Evolutionary conservation across 1,140 invertebrate species (phyloP).

Genomic region (Rhopalosiphum padi): DNA sequence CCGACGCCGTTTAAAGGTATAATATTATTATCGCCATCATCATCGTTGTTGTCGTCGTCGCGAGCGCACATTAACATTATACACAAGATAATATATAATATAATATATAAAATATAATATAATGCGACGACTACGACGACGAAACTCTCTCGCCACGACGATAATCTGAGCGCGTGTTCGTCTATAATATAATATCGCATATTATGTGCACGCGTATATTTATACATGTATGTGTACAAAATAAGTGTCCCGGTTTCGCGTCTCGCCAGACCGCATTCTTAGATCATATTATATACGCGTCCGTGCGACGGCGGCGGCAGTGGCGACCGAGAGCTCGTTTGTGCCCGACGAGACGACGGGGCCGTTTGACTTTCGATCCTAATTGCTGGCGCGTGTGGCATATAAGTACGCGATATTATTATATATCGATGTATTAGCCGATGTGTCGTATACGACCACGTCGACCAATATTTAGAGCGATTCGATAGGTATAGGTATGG

Average conservation of each 20-base stretch:
- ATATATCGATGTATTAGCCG: neutral
- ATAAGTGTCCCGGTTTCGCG: conserved; percentile 37
- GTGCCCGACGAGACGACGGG: neutral
- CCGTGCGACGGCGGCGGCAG: too few species aligned
- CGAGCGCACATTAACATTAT: neutral
- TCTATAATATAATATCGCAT: neutral
- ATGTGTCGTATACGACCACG: neutral
- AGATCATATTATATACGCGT: neutral
- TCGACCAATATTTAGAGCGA: neutral
- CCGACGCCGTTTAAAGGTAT: neutral
- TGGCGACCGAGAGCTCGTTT: neutral
- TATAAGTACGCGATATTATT: conserved; percentile 12
- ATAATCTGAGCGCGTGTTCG: neutral
- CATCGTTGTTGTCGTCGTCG: neutral
- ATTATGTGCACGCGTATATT: neutral
- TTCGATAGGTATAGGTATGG: too few species aligned
- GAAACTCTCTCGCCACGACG: neutral
- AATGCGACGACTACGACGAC: neutral
- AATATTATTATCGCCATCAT: too few species aligned
- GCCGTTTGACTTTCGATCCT: neutral
- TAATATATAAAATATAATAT: neutral
- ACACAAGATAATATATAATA: neutral
- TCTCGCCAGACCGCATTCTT: conserved; percentile 26
- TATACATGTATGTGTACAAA: neutral
- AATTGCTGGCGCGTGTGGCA: neutral